Base-by-base conservation (phyloP, 2,113 vertebrate species). In the Burhinus bistriatus region DNA sequence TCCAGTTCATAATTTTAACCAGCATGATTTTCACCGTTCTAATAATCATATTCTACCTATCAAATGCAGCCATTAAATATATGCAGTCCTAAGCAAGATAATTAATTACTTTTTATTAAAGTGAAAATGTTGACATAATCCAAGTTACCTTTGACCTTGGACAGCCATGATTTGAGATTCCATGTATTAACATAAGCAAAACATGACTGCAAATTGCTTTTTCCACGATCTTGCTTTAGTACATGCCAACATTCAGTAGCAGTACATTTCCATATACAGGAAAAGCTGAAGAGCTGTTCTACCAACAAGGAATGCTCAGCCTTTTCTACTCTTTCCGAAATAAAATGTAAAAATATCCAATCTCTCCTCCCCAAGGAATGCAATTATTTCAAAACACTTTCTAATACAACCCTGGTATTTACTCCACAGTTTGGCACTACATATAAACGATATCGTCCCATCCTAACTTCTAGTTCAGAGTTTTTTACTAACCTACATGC, bases 251-350 rank as follows among this genome's bases (percentile, higher is more conserved):
- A 77, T 76, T 73, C 64, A 62, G 96, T 95, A 96, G 97, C 95
- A 95, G 58, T 15, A 93, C 61, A 84, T 83, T 95, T 97, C 97
- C 95, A 94, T 47, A 76, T 95, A 95, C 26, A 98, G 95, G 90
- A 97, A 94, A 95, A 96, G 93, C 14, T 88, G 89, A 90, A 86
- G 91, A 93, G 92, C 78, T 65, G 44, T 27, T 90, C 82, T 75
- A 65, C 81, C 66, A 89, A 75, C 87, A 72, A 80, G 59, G 95
- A 93, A 59, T 65, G 61, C 70, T 95, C 71, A 95, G 85, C 93
- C 68, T 73, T 90, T 95, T 96, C 90, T 87, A 82, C 36, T 94
- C 91, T 94, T 96, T 94, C 95, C 9, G 45, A 97, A 92, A 89
- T 59, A 92, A 95, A 97, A 90, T 20, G n/a, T 84, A 97, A 95